Evolutionary conservation across 2,888 invertebrate genomes (phyloP).

Genomic region (Pharmacophagus antenor): DNA sequence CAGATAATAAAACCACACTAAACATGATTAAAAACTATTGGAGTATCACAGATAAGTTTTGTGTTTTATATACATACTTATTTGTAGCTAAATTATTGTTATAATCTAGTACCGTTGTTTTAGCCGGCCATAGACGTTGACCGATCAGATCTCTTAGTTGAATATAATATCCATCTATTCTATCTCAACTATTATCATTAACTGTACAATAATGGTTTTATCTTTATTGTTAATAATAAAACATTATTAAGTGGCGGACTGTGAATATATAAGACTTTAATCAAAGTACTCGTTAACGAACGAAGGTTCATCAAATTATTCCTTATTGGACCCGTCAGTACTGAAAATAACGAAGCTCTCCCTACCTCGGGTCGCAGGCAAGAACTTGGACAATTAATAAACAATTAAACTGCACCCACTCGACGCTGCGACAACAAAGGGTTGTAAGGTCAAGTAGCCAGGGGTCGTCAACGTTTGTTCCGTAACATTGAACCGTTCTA

Average conservation of each 20-base stretch:
- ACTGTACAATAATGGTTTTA: not conserved
- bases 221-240: too few relatives aligned
- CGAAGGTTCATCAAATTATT: not conserved
- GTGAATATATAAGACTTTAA: not conserved
- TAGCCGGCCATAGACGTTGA: not conserved
- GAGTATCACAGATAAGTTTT: too few relatives aligned
- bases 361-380: conserved; percentile 7
- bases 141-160: not conserved
- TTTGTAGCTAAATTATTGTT: too few relatives aligned
- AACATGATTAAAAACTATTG: too few relatives aligned
- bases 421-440: conserved; percentile 18
- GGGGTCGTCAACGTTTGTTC: conserved; percentile 15
- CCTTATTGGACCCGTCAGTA: not conserved
- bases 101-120: too few relatives aligned
- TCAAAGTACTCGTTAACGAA: not conserved
- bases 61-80: too few relatives aligned
- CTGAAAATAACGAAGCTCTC: conserved; percentile 20
- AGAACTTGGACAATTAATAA: conserved; percentile 30
- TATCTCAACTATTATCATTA: not conserved
- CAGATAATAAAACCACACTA: too few relatives aligned
- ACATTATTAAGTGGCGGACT: not conserved
- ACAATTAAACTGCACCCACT: conserved; percentile 21
- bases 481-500: conserved; percentile 16
- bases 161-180: not conserved
- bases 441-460: conserved; percentile 4